Evolutionary conservation across 2,888 invertebrate species (phyloP).

Genomic region (Leucoma salicis): DNA sequence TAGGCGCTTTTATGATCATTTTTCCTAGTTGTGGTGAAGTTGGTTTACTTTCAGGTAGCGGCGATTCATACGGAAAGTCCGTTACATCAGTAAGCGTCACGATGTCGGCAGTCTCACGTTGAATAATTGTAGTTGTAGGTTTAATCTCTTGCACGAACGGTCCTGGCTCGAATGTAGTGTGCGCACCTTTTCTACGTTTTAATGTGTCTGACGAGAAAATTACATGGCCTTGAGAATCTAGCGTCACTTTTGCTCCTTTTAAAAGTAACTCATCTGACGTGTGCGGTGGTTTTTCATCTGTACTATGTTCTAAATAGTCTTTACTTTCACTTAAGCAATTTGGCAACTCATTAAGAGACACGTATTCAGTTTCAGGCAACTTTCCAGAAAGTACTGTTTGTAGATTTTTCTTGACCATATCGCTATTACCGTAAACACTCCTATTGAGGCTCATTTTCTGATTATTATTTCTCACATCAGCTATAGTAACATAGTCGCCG

Average conservation of each 20-base stretch:
- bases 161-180: slow-evolving; percentile 94
- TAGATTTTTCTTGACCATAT: slow-evolving; percentile 84
- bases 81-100: slow-evolving; percentile 68
- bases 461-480: slow-evolving; percentile 91
- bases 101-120: slow-evolving; percentile 66
- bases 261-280: slow-evolving; percentile 70
- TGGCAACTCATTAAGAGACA: slow-evolving; percentile 91
- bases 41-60: slow-evolving; percentile 71
- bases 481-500: slow-evolving; percentile 93
- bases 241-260: slow-evolving; percentile 89
- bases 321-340: slow-evolving; percentile 69
- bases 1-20: slow-evolving; percentile 83
- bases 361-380: slow-evolving; percentile 87
- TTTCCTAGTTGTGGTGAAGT: slow-evolving; percentile 86
- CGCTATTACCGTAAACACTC: slow-evolving; percentile 84
- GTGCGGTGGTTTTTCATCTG: slow-evolving; percentile 55
- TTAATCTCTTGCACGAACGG: slow-evolving; percentile 88
- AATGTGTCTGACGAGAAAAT: slow-evolving; percentile 94
- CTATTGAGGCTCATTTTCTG: slow-evolving; percentile 78
- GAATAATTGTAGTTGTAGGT: slow-evolving; percentile 64
- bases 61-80: slow-evolving; percentile 71
- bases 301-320: slow-evolving; percentile 64
- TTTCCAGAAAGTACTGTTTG: slow-evolving; percentile 83
- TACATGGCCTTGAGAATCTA: slow-evolving; percentile 93
- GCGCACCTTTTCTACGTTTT: slow-evolving; percentile 89